phyloP scores from a whole-genome alignment of 2,888 invertebrate genomes.

The Morinoia aosen region DNA sequence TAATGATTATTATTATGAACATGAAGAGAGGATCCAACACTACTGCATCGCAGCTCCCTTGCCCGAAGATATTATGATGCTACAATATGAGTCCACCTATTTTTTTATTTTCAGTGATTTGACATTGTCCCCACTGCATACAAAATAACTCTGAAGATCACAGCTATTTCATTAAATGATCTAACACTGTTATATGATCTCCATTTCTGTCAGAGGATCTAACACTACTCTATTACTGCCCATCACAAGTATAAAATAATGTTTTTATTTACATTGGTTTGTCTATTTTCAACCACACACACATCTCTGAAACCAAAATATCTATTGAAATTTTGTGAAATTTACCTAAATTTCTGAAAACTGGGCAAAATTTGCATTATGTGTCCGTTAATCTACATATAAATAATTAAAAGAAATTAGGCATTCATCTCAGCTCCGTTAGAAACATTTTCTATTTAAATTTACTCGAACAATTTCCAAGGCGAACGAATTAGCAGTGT shows the following conservation, averaged over 20 bases:
- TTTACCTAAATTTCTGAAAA: neutral
- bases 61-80: no score
- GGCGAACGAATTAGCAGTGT: neutral
- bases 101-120: no score
- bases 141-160: no score
- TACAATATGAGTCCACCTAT: no score
- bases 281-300: no score
- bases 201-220: neutral
- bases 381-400: neutral
- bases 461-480: neutral
- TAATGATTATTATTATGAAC: no score
- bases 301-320: neutral
- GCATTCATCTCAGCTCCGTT: neutral
- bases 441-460: neutral
- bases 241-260: no score
- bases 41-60: no score
- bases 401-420: neutral
- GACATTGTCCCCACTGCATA: no score
- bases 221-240: neutral
- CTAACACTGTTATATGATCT: neutral
- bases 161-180: no score
- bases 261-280: no score
- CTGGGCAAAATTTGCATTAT: neutral
- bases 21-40: no score
- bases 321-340: neutral